These are phyloP conservation scores for Sphyrna mokarran DNA, from an alignment of 2,113 vertebrate species.

Conservation along the genomic window DNA sequence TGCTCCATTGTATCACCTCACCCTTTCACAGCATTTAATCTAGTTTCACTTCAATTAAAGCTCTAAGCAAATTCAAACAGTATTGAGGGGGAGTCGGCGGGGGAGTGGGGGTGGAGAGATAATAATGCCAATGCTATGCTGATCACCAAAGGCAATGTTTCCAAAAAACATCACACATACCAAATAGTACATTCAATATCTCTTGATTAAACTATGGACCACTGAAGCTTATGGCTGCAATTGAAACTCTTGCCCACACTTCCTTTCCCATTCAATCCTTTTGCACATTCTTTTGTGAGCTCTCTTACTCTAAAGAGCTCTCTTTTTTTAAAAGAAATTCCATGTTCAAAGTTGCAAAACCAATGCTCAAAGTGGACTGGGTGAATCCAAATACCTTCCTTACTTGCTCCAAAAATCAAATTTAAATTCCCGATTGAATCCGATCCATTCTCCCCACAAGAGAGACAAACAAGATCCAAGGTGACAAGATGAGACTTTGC, in stretches of 20 bases:
- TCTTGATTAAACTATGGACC: not conserved
- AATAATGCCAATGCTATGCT: not conserved
- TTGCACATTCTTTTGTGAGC: not conserved
- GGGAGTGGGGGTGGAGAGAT: no score
- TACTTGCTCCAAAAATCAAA: no score
- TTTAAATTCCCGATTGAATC: no score
- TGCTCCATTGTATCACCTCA: not conserved
- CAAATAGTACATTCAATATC: not conserved
- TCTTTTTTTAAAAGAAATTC: not conserved
- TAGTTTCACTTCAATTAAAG: conserved; percentile 9
- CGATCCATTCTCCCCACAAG: no score
- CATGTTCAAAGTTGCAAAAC: no score
- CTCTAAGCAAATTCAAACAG: not conserved
- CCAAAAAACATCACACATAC: not conserved
- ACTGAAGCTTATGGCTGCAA: not conserved
- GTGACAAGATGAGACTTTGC: no score
- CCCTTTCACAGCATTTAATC: not conserved
- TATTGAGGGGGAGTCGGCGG: not conserved
- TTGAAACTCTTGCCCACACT: not conserved
- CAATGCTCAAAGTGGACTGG: no score
- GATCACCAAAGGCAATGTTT: not conserved
- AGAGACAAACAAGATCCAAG: no score
- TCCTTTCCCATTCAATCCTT: not conserved
- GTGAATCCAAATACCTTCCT: no score
- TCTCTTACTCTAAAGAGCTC: not conserved